Percentiles rank a stretch among this genome's conserved stretches.
Evolutionary conservation across 2,113 vertebrate genomes (phyloP).

Genomic region (Peromyscus leucopus): DNA sequence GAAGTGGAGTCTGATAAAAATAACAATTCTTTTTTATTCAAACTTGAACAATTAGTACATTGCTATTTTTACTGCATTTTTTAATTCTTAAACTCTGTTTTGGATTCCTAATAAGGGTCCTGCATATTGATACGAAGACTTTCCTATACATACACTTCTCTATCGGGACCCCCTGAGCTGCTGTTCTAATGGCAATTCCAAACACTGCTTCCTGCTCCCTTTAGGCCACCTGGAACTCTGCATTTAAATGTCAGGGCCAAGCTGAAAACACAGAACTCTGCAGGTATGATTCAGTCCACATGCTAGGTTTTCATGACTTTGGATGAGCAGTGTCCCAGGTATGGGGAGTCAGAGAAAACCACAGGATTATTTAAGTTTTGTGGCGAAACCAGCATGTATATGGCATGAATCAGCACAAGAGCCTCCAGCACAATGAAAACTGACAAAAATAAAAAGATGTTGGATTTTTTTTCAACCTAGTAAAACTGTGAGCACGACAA

Average conservation of each 20-base stretch:
- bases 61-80: not conserved
- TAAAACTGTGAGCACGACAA: not conserved
- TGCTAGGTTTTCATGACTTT: not conserved
- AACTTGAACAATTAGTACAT: not conserved
- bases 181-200: not conserved
- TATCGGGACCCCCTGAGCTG: not conserved
- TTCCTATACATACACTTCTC: not conserved
- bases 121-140: not conserved
- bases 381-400: not conserved
- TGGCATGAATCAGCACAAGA: not conserved
- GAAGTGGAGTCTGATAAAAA: not conserved
- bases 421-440: not conserved
- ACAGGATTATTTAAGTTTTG: not conserved
- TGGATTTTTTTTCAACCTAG: slow-evolving; percentile 2
- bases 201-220: not conserved
- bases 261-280: not conserved
- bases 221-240: not conserved
- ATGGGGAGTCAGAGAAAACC: not conserved
- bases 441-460: not conserved
- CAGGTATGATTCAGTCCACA: not conserved
- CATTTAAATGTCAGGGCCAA: not conserved
- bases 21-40: not conserved
- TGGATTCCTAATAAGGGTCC: not conserved
- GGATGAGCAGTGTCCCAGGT: not conserved
- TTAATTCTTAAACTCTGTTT: slow-evolving; percentile 6